Evolutionary conservation across 1,140 invertebrate species (phyloP).

Genomic region (Tetraneura akinire): DNA sequence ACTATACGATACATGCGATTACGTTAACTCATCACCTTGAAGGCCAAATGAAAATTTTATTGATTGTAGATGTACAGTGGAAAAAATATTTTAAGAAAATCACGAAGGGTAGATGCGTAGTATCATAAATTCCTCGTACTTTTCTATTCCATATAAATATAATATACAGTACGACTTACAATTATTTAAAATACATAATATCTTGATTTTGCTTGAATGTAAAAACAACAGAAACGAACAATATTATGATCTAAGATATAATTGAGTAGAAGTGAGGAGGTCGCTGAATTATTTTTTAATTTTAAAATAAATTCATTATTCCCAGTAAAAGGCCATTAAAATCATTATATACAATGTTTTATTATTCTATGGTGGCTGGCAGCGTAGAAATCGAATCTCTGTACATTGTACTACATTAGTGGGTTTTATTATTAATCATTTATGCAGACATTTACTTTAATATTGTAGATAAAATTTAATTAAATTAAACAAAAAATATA

Average conservation of each 20-base stretch:
- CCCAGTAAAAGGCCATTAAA: neutral
- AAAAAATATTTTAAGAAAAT: conserved; percentile 26
- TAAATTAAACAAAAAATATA: too few species aligned
- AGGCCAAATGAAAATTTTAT: neutral
- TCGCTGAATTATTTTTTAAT: conserved; percentile 19
- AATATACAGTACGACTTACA: neutral
- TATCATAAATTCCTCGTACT: neutral
- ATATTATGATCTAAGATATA: neutral
- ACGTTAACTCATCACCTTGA: conserved; percentile 14
- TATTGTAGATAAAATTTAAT: too few species aligned
- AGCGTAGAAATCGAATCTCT: too few species aligned
- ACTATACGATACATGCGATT: conserved; percentile 6
- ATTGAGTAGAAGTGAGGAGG: neutral
- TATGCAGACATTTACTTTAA: too few species aligned
- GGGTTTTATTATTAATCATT: too few species aligned
- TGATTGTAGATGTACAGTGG: conserved; percentile 22
- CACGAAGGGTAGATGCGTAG: neutral
- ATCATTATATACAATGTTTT: conserved; percentile 19
- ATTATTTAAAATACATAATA: conserved; percentile 33
- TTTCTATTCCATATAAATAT: neutral
- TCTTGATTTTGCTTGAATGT: neutral
- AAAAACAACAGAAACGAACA: conserved; percentile 9
- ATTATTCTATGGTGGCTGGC: conserved; percentile 34
- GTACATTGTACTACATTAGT: too few species aligned
- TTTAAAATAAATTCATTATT: conserved; percentile 28